Conservation (phyloP, 2,113 vertebrate genomes). For the Antechinus flavipes region DNA sequence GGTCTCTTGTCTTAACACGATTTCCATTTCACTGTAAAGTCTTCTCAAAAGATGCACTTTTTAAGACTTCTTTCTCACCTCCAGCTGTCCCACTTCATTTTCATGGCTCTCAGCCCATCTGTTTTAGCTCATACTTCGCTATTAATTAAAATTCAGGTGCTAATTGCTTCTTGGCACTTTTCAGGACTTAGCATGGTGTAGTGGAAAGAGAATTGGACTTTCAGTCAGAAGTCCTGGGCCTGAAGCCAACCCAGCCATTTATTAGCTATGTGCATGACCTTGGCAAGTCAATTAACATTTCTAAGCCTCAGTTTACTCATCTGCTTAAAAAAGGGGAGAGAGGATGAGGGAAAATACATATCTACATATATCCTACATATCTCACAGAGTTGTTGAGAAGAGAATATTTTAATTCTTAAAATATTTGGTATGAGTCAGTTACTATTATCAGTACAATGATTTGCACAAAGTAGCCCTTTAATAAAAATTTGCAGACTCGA, state of each 20-base stretch:
- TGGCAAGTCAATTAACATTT: not conserved
- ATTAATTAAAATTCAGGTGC: slow-evolving; percentile 3
- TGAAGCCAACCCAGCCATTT: not conserved
- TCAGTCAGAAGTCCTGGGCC: not conserved
- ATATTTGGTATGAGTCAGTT: not conserved
- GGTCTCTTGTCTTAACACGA: not conserved
- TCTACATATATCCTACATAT: not conserved
- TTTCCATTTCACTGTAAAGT: not conserved
- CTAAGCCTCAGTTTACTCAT: not conserved
- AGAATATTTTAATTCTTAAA: not conserved
- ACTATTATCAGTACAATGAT: not conserved
- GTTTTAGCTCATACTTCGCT: not conserved
- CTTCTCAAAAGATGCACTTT: not conserved
- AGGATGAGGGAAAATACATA: not conserved
- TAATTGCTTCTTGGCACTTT: slow-evolving; percentile 2
- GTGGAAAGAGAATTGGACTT: not conserved
- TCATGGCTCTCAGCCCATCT: not conserved
- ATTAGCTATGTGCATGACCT: not conserved
- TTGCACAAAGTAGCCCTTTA: not conserved
- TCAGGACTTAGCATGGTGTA: not conserved
- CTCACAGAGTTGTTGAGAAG: not conserved
- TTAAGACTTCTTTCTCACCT: not conserved
- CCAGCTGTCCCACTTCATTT: not conserved
- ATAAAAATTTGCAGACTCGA: not conserved
- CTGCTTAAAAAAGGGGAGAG: not conserved